A percentile compares a stretch with the other conserved stretches of the same genome.
phyloP scores from a whole-genome alignment of 2,888 invertebrate species.

The Troilus luridus region DNA sequence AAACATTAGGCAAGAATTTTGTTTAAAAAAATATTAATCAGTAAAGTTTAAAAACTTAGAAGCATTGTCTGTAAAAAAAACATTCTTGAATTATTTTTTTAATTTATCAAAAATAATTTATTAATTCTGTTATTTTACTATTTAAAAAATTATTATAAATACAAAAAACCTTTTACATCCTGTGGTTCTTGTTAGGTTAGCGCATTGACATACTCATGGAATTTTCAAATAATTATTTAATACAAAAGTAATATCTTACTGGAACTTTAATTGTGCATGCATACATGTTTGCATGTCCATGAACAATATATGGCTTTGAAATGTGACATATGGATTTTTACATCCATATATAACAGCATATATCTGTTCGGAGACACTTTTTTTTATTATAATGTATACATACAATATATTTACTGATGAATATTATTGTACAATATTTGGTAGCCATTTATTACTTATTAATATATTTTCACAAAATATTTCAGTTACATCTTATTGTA shows the following conservation, averaged over 20 bases:
- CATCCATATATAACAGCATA: slow-evolving; percentile 31
- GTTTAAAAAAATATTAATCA: neutral
- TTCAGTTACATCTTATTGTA: slow-evolving; percentile 61
- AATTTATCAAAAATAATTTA: slow-evolving; percentile 48
- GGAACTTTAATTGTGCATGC: slow-evolving; percentile 40
- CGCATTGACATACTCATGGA: slow-evolving; percentile 37
- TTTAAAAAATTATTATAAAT: neutral
- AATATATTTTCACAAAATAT: slow-evolving; percentile 61
- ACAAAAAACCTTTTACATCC: neutral
- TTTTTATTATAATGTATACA: slow-evolving; percentile 52
- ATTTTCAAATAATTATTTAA: slow-evolving; percentile 42
- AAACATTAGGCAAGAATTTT: slow-evolving; percentile 19
- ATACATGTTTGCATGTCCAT: slow-evolving; percentile 27
- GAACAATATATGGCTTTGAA: slow-evolving; percentile 37
- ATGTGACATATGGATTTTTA: slow-evolving; percentile 13
- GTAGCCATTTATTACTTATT: slow-evolving; percentile 59
- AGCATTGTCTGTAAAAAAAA: neutral
- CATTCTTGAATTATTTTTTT: neutral
- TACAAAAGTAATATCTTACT: slow-evolving; percentile 19
- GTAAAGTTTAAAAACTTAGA: neutral
- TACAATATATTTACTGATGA: slow-evolving; percentile 55
- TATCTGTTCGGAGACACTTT: slow-evolving; percentile 29
- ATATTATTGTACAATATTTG: slow-evolving; percentile 61
- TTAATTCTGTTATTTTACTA: neutral
- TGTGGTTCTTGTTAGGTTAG: slow-evolving; percentile 34